A percentile compares a stretch with the other conserved stretches of the same genome.
phyloP scores from a whole-genome alignment of 2,888 invertebrate species.

The Dicycla oo region DNA sequence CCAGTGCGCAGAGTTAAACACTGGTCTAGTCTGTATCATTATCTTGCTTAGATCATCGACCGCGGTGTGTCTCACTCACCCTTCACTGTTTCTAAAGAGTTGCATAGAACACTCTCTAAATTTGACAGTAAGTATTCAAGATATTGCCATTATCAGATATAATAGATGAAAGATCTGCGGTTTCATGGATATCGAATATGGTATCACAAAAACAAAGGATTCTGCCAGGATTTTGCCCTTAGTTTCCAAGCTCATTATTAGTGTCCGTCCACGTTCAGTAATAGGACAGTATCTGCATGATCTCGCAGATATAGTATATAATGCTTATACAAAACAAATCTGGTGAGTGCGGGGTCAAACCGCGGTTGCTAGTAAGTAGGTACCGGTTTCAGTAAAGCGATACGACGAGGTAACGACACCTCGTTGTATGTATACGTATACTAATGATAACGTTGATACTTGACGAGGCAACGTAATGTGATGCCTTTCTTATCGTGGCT shows the following conservation, averaged over 20 bases:
- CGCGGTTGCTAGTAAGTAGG: conserved; percentile 64
- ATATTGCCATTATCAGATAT: conserved; percentile 18
- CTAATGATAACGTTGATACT: conserved; percentile 55
- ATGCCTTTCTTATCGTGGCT: conserved; percentile 62
- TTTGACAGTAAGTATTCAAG: conserved; percentile 20
- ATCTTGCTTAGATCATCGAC: conserved; percentile 70
- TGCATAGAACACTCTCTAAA: conserved; percentile 28
- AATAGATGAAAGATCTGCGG: not conserved
- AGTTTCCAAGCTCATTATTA: conserved; percentile 27
- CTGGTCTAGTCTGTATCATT: conserved; percentile 54
- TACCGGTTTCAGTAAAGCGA: conserved; percentile 70
- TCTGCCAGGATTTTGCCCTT: not conserved
- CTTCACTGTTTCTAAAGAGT: conserved; percentile 48
- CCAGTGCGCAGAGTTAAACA: conserved; percentile 38
- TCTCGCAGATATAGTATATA: conserved; percentile 47
- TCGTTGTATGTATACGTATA: conserved; percentile 43
- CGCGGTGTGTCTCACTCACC: conserved; percentile 47
- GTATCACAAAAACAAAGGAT: conserved; percentile 26
- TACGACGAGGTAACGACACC: conserved; percentile 60
- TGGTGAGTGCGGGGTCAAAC: conserved; percentile 59
- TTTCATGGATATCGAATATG: conserved; percentile 6
- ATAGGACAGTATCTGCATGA: conserved; percentile 36
- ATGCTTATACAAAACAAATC: conserved; percentile 60
- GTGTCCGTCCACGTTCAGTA: conserved; percentile 29
- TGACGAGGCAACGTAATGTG: conserved; percentile 56